Percentiles rank a stretch among this genome's conserved stretches.
Conservation (phyloP, 2,797 vertebrate species). For the Enteromius anoplus region DNA sequence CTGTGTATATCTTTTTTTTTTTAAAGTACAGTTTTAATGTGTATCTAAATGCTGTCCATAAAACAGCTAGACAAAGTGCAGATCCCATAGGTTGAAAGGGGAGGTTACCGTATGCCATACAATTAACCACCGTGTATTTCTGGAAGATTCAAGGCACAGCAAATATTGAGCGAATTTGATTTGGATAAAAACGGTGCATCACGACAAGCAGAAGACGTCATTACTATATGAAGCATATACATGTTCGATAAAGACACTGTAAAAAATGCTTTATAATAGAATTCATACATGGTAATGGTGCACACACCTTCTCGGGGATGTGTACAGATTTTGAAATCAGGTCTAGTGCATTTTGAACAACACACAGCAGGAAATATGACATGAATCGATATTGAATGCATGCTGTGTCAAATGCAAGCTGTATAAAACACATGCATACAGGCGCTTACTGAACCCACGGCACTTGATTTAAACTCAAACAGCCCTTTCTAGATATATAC, state of each 20-base stretch:
- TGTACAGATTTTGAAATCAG: conserved; percentile 16
- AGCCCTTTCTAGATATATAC: background rate
- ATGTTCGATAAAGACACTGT: conserved; percentile 12
- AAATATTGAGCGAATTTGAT: conserved; percentile 5
- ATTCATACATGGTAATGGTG: background rate
- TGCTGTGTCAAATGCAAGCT: background rate
- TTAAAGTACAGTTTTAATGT: background rate
- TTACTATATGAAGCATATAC: conserved; percentile 19
- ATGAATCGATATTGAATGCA: background rate
- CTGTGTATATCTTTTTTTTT: background rate
- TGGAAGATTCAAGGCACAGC: conserved; percentile 36
- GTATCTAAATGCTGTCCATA: conserved; percentile 32
- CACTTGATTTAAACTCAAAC: conserved; percentile 17
- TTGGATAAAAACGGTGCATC: background rate
- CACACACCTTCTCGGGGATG: background rate
- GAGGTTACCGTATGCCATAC: conserved; percentile 20
- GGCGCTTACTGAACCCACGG: background rate
- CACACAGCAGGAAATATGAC: background rate
- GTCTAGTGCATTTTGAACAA: background rate
- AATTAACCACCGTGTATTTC: conserved; percentile 31
- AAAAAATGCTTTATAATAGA: background rate
- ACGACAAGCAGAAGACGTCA: background rate
- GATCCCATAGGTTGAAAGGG: conserved; percentile 46
- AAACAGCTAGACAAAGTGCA: conserved; percentile 22
- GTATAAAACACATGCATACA: conserved; percentile 13